Conservation (phyloP, 2,888 invertebrate species). For the Meiosimyza platycephala region DNA sequence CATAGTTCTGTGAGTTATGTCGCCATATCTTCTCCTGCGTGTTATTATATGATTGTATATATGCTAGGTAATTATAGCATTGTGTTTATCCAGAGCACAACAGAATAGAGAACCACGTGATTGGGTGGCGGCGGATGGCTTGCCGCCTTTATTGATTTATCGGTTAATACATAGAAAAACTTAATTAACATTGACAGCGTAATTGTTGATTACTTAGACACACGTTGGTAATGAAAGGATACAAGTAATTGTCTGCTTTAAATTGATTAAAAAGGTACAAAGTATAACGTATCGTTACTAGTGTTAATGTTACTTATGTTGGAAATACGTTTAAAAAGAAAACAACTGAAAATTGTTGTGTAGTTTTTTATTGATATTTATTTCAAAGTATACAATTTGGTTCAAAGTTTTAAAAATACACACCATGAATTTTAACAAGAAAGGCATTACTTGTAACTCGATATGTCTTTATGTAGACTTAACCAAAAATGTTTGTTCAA, state of each 20-base stretch:
- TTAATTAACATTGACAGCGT: conserved; percentile 18
- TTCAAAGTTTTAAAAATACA: too few species aligned
- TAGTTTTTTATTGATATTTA: too few species aligned
- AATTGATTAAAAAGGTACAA: too few species aligned
- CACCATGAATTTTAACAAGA: too few species aligned
- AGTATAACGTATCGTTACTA: too few species aligned
- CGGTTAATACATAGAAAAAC: conserved; percentile 3
- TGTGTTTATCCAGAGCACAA: not conserved
- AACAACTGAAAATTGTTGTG: conserved; percentile 1
- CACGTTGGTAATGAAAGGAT: not conserved
- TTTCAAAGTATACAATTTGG: too few species aligned
- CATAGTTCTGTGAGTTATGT: not conserved
- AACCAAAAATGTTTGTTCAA: too few species aligned
- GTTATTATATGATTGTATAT: too few species aligned
- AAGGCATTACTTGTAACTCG: too few species aligned
- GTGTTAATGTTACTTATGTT: not conserved
- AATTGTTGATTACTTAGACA: not conserved
- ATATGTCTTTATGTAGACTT: too few species aligned
- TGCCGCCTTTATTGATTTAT: conserved; percentile 15
- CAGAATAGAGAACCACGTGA: conserved; percentile 3
- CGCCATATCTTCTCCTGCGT: not conserved
- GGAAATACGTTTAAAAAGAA: conserved; percentile 10
- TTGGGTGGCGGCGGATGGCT: not conserved
- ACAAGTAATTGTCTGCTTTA: not conserved
- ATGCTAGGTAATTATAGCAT: too few species aligned